Conservation (phyloP, 2,888 invertebrate species). For the Chrysodeixis includens region DNA sequence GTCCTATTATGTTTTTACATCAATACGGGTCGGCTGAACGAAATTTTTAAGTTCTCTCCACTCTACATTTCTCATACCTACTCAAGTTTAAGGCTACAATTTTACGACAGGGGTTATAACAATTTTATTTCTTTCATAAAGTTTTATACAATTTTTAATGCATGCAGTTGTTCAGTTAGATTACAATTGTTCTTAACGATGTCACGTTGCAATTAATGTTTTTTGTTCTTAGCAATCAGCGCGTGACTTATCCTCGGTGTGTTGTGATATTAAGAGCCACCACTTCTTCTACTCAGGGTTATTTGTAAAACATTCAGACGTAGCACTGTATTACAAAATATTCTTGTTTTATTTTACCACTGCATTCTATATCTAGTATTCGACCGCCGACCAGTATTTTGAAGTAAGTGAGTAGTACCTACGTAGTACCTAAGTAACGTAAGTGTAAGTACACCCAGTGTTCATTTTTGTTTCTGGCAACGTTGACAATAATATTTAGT, state of each 20-base stretch:
- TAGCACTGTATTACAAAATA: not conserved
- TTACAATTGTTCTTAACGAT: slow-evolving; percentile 45
- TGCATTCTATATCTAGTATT: too few species aligned
- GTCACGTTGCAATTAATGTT: slow-evolving; percentile 54
- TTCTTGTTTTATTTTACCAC: too few species aligned
- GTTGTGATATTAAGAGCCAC: slow-evolving; percentile 24
- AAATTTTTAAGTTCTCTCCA: not conserved
- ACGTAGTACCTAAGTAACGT: too few species aligned
- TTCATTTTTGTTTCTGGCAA: too few species aligned
- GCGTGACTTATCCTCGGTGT: slow-evolving; percentile 65
- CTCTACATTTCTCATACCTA: slow-evolving; percentile 14
- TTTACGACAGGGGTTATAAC: slow-evolving; percentile 12
- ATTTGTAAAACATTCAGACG: slow-evolving; percentile 1
- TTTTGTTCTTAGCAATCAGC: slow-evolving; percentile 63
- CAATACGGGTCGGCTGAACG: not conserved
- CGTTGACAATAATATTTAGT: too few species aligned
- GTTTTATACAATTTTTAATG: slow-evolving; percentile 23
- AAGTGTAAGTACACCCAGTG: too few species aligned
- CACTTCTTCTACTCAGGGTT: slow-evolving; percentile 11
- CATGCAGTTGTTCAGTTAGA: slow-evolving; percentile 24
- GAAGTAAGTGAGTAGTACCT: too few species aligned
- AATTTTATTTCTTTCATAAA: slow-evolving; percentile 22
- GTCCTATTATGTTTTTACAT: not conserved
- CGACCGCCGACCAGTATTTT: not conserved
- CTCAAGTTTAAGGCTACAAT: slow-evolving; percentile 5